Conservation (phyloP, 2,797 vertebrate species). For the Leptoclinus maculatus region DNA sequence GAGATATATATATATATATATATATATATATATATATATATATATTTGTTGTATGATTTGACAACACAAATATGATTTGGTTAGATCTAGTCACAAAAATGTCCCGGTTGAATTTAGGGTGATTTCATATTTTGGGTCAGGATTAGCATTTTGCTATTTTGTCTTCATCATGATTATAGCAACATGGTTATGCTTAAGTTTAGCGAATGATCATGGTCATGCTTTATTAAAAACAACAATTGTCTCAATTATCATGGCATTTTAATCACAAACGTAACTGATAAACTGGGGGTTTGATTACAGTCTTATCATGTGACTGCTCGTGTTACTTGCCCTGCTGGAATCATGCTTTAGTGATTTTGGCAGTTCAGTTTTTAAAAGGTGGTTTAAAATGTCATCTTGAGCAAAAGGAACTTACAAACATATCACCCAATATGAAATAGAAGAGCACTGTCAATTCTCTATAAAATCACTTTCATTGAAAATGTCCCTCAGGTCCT, state of each 20-base stretch:
- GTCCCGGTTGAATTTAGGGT: too few species aligned
- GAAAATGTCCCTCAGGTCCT: slow-evolving; percentile 15
- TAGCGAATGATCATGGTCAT: not conserved
- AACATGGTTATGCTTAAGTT: not conserved
- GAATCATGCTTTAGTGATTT: not conserved
- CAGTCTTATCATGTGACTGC: not conserved
- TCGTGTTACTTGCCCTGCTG: not conserved
- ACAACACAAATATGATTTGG: too few species aligned
- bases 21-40: too few species aligned
- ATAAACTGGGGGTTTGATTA: not conserved
- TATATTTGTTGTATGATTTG: too few species aligned
- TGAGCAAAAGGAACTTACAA: not conserved
- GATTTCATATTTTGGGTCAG: too few species aligned
- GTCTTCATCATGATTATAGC: not conserved
- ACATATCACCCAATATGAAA: not conserved
- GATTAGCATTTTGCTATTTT: too few species aligned
- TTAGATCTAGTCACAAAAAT: too few species aligned
- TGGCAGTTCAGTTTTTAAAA: not conserved
- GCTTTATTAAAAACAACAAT: not conserved
- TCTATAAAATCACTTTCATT: not conserved
- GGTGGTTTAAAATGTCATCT: not conserved
- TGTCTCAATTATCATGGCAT: too few species aligned
- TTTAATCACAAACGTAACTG: not conserved
- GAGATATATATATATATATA: too few species aligned
- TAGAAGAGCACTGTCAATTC: not conserved